Base-by-base conservation (phyloP, 2,888 invertebrate genomes). In the Lordiphosa andalusiaca region DNA sequence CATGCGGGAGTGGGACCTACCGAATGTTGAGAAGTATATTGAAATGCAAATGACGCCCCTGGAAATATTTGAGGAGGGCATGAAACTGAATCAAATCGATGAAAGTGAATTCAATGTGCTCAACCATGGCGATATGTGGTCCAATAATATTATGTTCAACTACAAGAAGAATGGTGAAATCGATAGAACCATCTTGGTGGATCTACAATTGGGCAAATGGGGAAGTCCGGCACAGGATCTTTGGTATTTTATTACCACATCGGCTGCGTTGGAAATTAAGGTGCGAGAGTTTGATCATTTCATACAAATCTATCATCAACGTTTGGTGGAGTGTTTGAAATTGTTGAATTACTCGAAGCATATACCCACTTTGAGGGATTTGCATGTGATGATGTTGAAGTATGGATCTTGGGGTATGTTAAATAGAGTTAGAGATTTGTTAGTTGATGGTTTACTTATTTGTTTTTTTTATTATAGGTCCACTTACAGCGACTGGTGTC, bases 81-180 rank as follows among this genome's bases (percentile, higher is more conserved):
- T 74, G 1, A 19, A 38, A 0, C 12, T 78, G 7, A 81, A 71
- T 21, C 6, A 23, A 2, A 52, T 62, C 1, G 70, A 84, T 21
- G 76, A 75, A 1, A 57, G 44, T 5, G 83, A 75, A 10, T 86
- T 88, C 10, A 84, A 84, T 65, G 83, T 83, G 2, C 59, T 88
- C 0, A 88, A 88, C 66, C 88, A 88, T 57, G 88, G 88, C 0
- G 88, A 88, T 54, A 64, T 73, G 3, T 88, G 88, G 88, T 65
- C 73, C 9, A 88, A 88, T 49, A 88, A 88, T 36, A 80, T 88
- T 0, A 87, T 88, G 87, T 86, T 87, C 49, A 67, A 63, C 1
- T 68, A 84, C 50, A 63, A 75, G 10, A 71, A 70, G 0, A 53
- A 66, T 5, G 84, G 77, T 0, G 48, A 62, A 13, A 61, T 84